Conservation (phyloP, 2,797 vertebrate species). For the Paratrypauchen microcephalus region DNA sequence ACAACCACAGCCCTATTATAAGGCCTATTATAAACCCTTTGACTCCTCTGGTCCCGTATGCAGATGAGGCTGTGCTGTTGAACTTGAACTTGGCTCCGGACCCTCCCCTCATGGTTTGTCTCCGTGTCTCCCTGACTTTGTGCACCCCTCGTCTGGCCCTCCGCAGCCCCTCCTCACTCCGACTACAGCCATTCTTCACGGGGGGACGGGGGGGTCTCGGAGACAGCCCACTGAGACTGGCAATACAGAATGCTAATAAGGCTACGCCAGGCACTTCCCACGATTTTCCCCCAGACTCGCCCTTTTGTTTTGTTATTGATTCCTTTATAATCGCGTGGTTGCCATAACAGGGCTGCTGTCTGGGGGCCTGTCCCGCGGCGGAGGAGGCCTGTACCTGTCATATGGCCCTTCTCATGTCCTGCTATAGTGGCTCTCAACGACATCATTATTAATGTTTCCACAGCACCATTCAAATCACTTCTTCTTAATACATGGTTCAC, state of each 20-base stretch:
- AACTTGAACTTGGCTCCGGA: constrained; percentile 70
- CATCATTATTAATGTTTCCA: constrained; percentile 25
- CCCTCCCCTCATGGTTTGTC: constrained; percentile 51
- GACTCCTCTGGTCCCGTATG: constrained; percentile 43
- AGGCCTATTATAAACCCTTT: constrained; percentile 29
- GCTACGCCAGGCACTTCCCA: constrained; percentile 71
- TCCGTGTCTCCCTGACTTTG: constrained; percentile 75
- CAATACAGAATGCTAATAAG: constrained; percentile 78
- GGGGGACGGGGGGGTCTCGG: constrained; percentile 56
- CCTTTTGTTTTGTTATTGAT: constrained; percentile 77
- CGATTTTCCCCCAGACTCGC: constrained; percentile 72
- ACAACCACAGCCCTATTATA: constrained; percentile 15
- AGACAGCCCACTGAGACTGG: constrained; percentile 63
- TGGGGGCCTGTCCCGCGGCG: constrained; percentile 49
- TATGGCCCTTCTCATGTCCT: constrained; percentile 29
- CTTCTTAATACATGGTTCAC: background rate
- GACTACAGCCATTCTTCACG: constrained; percentile 65
- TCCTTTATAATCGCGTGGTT: constrained; percentile 68
- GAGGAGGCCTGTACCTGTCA: constrained; percentile 54
- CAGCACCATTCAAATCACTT: background rate
- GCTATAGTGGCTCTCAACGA: constrained; percentile 24
- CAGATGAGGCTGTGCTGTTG: constrained; percentile 61
- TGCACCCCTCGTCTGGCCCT: constrained; percentile 70
- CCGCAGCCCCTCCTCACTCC: constrained; percentile 51
- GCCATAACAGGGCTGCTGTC: constrained; percentile 68